A percentile compares a stretch with the other conserved stretches of the same genome.
Conservation (phyloP, 2,113 vertebrate genomes). For the Daphoenositta chrysoptera region DNA sequence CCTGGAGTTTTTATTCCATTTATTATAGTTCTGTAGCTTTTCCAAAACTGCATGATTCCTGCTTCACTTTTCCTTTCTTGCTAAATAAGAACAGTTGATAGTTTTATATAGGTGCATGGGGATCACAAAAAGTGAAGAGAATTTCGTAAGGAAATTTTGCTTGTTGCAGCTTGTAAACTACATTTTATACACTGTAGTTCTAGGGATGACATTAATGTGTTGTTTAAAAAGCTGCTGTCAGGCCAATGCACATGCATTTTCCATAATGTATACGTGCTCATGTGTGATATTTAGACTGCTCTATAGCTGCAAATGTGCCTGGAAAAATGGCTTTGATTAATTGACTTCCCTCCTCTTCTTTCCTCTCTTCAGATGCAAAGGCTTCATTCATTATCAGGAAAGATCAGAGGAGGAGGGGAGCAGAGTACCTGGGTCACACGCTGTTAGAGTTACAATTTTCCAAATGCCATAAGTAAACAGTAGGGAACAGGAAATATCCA, state of each 20-base stretch:
- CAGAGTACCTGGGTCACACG: constrained; percentile 3
- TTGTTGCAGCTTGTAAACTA: neutral
- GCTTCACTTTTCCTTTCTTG: neutral
- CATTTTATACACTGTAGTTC: neutral
- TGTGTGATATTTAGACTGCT: constrained; percentile 39
- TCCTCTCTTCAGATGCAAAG: constrained; percentile 1
- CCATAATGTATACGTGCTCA: constrained; percentile 22
- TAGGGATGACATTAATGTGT: constrained; percentile 21
- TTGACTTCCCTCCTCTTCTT: constrained; percentile 37
- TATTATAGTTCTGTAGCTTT: neutral
- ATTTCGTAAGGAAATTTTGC: neutral
- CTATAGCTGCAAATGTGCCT: constrained; percentile 18
- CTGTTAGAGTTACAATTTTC: constrained; percentile 41
- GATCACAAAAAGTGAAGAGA: neutral
- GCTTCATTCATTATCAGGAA: constrained; percentile 33
- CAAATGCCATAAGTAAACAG: neutral
- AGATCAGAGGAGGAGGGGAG: constrained; percentile 32
- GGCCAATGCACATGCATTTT: constrained; percentile 22
- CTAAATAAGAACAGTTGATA: neutral
- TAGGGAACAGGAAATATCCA: neutral
- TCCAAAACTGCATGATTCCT: neutral
- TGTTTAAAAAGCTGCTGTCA: constrained; percentile 37
- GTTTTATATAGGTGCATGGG: neutral
- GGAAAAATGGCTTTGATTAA: constrained; percentile 51
- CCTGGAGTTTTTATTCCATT: neutral